Evolutionary conservation across 2,113 vertebrate species (phyloP).

Genomic region (Chrysochloris asiatica): DNA sequence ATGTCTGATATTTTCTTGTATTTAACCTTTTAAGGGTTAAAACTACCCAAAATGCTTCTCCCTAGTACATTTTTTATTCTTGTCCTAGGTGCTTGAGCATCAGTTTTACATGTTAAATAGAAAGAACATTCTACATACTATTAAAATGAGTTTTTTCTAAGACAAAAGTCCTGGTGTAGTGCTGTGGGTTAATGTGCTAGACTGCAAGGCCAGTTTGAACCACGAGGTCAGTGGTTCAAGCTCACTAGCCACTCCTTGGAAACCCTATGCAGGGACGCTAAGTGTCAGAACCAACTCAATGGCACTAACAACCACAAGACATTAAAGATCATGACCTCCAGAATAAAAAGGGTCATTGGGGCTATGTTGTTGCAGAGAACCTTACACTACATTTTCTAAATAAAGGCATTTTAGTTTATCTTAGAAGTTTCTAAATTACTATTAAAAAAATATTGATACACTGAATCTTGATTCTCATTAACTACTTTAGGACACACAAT

Average conservation of each 20-base stretch:
- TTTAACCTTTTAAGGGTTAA: slow-evolving; percentile 43
- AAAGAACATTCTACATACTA: not conserved
- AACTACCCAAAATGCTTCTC: not conserved
- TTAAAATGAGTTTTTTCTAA: not conserved
- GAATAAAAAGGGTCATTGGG: no score
- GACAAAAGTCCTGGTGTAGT: no score
- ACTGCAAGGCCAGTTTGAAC: no score
- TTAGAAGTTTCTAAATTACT: slow-evolving; percentile 40
- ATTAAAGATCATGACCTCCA: no score
- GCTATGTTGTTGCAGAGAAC: slow-evolving; percentile 11
- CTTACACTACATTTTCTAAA: slow-evolving; percentile 30
- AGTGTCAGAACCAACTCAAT: no score
- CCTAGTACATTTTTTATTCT: slow-evolving; percentile 5
- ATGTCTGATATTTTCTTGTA: slow-evolving; percentile 22
- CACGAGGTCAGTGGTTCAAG: no score
- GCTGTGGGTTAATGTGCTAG: no score
- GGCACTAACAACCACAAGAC: no score
- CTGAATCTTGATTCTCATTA: not conserved
- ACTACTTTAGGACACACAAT: slow-evolving; percentile 22
- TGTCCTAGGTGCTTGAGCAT: not conserved
- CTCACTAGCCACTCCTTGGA: no score
- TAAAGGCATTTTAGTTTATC: slow-evolving; percentile 8
- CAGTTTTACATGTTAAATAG: not conserved
- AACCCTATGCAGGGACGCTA: no score
- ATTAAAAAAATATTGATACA: not conserved